phyloP scores from a whole-genome alignment of 1,140 invertebrate genomes.

The Pollicipes pollicipes region DNA sequence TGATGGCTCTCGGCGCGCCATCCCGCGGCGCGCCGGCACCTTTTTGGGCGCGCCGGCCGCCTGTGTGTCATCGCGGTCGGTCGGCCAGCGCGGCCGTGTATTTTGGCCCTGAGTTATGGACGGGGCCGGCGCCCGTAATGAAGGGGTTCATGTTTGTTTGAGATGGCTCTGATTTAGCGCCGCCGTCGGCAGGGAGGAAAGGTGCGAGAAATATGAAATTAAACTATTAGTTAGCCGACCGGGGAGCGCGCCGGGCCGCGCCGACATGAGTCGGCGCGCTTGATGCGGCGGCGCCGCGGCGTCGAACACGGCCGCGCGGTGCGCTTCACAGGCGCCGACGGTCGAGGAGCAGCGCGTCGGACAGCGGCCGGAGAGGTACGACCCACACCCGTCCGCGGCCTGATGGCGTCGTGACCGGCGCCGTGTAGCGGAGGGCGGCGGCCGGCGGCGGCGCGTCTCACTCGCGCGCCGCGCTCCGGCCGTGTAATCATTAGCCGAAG shows the following conservation, averaged over 20 bases:
- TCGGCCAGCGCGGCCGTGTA: not conserved
- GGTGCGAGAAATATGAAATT: constrained; percentile 2
- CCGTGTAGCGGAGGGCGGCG: too few relatives aligned
- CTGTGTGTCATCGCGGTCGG: not conserved
- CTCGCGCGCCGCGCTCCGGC: too few relatives aligned
- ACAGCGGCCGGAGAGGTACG: not conserved
- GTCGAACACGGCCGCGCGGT: too few relatives aligned
- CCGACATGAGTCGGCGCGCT: not conserved
- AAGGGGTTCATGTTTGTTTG: constrained; percentile 1
- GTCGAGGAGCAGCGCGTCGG: not conserved
- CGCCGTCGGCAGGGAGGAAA: not conserved
- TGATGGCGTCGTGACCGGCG: not conserved
- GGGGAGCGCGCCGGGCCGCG: too few relatives aligned
- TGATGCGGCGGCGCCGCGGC: not conserved
- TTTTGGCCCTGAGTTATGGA: not conserved
- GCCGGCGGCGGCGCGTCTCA: too few relatives aligned
- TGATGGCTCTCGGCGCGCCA: not conserved
- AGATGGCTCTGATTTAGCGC: not conserved
- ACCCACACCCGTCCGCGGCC: not conserved
- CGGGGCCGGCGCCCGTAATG: not conserved
- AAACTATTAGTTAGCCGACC: not conserved
- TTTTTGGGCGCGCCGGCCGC: not conserved
- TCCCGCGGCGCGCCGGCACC: not conserved
- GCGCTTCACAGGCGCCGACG: too few relatives aligned
- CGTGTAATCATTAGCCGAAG: too few relatives aligned